Conservation (phyloP, 2,797 vertebrate species). For the Lepilemur ruficaudatus region DNA sequence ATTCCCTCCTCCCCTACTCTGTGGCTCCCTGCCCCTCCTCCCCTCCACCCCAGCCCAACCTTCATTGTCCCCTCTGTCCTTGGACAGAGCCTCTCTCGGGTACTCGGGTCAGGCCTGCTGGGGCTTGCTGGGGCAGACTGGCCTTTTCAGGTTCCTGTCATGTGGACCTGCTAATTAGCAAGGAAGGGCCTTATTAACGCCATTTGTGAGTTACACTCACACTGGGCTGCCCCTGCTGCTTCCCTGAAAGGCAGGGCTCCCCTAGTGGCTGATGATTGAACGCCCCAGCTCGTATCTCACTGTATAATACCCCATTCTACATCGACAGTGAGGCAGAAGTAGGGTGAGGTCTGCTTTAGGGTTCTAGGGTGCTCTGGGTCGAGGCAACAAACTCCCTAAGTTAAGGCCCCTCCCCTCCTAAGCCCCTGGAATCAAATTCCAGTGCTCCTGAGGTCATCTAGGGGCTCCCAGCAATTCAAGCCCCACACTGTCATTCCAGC, state of each 20-base stretch:
- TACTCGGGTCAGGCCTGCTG: conserved; percentile 47
- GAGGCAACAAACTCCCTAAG: neutral
- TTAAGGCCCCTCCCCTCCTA: neutral
- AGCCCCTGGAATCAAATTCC: neutral
- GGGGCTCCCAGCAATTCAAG: neutral
- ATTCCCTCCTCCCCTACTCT: neutral
- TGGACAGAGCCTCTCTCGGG: conserved; percentile 54
- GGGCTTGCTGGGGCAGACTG: conserved; percentile 81
- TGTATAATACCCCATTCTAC: neutral
- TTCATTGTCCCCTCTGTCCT: conserved; percentile 55
- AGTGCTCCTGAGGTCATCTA: neutral
- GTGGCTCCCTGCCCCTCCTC: neutral
- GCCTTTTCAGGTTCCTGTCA: conserved; percentile 80
- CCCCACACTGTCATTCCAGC: neutral
- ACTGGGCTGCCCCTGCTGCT: neutral
- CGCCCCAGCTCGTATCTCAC: neutral
- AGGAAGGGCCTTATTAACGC: conserved; percentile 78
- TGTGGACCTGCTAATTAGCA: conserved; percentile 83
- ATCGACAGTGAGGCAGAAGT: neutral
- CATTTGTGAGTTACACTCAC: conserved; percentile 79
- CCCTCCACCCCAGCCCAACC: neutral
- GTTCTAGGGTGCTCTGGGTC: neutral
- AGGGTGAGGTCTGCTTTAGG: neutral
- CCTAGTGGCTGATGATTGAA: neutral
- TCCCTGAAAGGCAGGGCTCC: neutral